Base-by-base conservation (phyloP, 1,140 invertebrate genomes). In the Neomicropteryx cornuta region DNA sequence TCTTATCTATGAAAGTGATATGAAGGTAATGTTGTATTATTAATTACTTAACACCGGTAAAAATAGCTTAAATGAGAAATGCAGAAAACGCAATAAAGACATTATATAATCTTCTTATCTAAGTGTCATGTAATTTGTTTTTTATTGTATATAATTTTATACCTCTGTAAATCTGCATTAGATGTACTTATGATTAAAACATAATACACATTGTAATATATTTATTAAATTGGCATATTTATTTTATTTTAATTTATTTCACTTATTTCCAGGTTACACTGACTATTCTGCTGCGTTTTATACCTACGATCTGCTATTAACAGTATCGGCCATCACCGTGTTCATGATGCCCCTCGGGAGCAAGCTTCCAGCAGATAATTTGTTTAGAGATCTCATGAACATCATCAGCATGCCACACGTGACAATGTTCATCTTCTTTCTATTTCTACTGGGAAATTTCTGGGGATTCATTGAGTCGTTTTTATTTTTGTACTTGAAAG, bases 401-500 rank as follows among this genome's bases (percentile, higher is more conserved):
- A 73, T 83, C n/a, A 66, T 82, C 21, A 77, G 75, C 57, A 76
- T 81, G 70, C 79, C 80, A 6, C 75, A 82, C 51, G 74, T 85
- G 14, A 77, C 80, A 20, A 66, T 81, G 11, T 85, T 85, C 51
- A 77, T 88, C 44, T 70, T 81, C 42, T 83, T 87, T 51, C 65
- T 87, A 11, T 85, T 84, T 51, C 68, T 79, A 13, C 56, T 87
- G 16, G 84, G 83, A 27, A 83, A 80, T 52, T 76, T 82, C 53
- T 88, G 83, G 83, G 84, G 84, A 18, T 88, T 87, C 54, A 82
- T 87, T 21, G 84, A 88, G 60, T 84, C 81, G 8, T 91, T 83
- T 53, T 62, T 90, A 1, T 90, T 88, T 54, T 70, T 87, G 42
- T 88, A 87, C 59, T 69, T 90, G 22, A 83, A 80, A 57, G 82